These are phyloP conservation scores for Spinus olivaceus DNA, from an alignment of 2,797 vertebrate genomes.

Conservation along the genomic window DNA sequence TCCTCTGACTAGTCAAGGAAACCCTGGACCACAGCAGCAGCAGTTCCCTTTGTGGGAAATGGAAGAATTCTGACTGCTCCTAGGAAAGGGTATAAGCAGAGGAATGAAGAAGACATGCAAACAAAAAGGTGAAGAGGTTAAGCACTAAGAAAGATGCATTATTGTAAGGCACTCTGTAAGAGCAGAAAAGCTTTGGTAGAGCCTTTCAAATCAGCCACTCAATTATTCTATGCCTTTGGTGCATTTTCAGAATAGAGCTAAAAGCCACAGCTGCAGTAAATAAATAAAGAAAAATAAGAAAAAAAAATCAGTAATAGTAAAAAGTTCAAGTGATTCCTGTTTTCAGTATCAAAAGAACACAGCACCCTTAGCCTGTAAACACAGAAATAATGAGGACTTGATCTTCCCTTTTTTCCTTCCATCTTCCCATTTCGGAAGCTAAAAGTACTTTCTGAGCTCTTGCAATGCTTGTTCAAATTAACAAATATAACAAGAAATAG, in stretches of 20 bases:
- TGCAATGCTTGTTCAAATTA: background rate
- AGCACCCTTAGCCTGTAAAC: background rate
- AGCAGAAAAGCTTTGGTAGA: background rate
- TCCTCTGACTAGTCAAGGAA: background rate
- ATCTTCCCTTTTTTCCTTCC: background rate
- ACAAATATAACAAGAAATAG: background rate
- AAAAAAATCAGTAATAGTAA: background rate
- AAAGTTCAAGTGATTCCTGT: background rate
- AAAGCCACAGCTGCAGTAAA: background rate
- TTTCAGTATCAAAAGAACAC: background rate
- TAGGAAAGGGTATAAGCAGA: background rate
- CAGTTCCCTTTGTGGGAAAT: background rate
- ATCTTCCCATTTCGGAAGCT: background rate
- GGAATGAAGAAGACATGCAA: background rate
- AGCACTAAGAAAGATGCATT: background rate
- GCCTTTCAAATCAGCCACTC: background rate
- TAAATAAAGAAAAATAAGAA: background rate
- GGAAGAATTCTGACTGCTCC: background rate
- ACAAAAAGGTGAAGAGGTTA: background rate
- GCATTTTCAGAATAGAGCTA: background rate
- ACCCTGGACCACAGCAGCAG: background rate
- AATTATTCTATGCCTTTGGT: background rate
- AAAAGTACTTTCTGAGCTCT: background rate
- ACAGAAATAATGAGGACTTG: background rate
- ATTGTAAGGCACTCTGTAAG: background rate